Evolutionary conservation across 2,113 vertebrate genomes (phyloP).

Genomic region (Antigone vipio): DNA sequence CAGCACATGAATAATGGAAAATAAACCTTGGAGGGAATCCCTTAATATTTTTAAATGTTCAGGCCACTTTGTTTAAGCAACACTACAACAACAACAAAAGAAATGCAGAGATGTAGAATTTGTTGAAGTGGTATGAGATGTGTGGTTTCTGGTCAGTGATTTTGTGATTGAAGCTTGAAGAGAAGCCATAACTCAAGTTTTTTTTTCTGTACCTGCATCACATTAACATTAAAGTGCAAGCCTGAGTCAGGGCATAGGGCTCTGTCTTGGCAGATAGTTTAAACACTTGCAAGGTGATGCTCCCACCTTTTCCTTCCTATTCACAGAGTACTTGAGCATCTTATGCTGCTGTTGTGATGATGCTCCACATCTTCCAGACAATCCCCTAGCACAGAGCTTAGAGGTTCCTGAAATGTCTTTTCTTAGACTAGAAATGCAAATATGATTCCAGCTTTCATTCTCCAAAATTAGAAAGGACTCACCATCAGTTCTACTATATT

Average conservation of each 20-base stretch:
- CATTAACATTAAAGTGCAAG: neutral
- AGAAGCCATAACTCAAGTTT: neutral
- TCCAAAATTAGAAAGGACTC: neutral
- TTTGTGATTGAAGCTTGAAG: neutral
- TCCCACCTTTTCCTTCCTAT: neutral
- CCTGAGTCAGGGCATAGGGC: neutral
- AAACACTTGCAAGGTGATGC: neutral
- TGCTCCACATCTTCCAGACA: neutral
- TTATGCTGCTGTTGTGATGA: neutral
- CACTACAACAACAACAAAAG: neutral
- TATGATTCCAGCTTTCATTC: neutral
- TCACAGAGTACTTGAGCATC: neutral
- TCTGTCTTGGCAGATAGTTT: neutral
- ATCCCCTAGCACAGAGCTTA: neutral
- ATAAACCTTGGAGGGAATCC: neutral
- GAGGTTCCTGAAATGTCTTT: neutral
- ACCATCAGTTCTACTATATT: neutral
- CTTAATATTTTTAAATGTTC: neutral
- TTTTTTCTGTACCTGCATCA: neutral
- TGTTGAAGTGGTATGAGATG: neutral
- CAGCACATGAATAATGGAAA: neutral
- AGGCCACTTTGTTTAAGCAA: neutral
- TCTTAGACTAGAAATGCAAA: constrained; percentile 7
- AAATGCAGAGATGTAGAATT: neutral
- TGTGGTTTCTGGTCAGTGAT: neutral